Evolutionary conservation across 2,888 invertebrate genomes (phyloP), one percentile per base, ranked within the genome.

Genomic region (Synergus itoensis): DNA sequence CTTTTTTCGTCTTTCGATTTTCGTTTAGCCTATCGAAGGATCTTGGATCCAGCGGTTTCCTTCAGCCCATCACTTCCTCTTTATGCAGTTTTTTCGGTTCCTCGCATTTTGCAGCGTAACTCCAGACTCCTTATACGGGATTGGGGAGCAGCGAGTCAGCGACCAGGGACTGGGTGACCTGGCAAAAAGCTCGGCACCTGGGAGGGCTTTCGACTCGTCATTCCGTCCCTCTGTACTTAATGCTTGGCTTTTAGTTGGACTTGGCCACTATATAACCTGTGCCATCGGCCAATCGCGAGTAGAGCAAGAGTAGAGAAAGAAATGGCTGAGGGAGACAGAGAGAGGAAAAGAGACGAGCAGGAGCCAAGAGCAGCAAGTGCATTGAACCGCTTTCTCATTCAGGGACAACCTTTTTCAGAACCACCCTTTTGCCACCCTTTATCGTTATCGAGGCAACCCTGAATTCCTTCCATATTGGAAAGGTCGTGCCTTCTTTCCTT

Each of bases 321-420:
- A 63, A 64, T 69, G 76, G 78, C 67, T 64, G 76, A 80, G 77
- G 77, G 40, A 62, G 77, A 40, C 76, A 73, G 69, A 75, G 28
- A 48, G 69, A 78, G 73, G 69, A 73, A 81, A 81, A 81, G 80
- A 81, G 40, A 77, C 76, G 64, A 63, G 18, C 16, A 77, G 60
- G 12, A 28, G 28, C 14, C 21, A 53, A 73, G 53, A 78, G 63
- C 69, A 79, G 79, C 83, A 79, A 81, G 82, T 80, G 79, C 82
- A 76, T 81, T 82, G 81, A 82, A 83, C 83, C 75, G 79, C 82
- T 82, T 82, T 43, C 76, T 83, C 83, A 82, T 83, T 82, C 82
- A 82, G 78, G 48, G 69, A 78, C 78, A 48, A 16, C 8, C 9
- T 45, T 45, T 45, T 28, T 45, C 53, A 53, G n/a, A n/a, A 4